Percentiles rank a stretch among this genome's conserved stretches.
These are phyloP conservation scores for Ridgeia piscesae DNA, from an alignment of 1,140 invertebrate genomes.

Conservation along the genomic window DNA sequence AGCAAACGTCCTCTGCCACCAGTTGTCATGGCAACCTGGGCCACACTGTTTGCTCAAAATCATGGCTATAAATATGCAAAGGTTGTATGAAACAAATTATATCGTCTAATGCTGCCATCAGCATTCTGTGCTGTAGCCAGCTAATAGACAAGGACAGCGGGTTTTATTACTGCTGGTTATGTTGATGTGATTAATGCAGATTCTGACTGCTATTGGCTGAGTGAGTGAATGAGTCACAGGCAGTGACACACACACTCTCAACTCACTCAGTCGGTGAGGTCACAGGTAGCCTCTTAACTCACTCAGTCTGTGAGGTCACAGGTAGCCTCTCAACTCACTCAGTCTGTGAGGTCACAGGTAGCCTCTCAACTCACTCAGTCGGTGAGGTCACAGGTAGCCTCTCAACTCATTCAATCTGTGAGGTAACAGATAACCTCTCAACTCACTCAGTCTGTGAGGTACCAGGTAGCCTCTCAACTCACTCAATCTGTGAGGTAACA, in stretches of 20 bases:
- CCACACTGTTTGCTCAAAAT: background rate
- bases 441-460: too few species aligned
- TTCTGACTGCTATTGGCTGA: background rate
- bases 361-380: too few species aligned
- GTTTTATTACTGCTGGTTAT: background rate
- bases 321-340: too few species aligned
- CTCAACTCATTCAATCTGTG: too few species aligned
- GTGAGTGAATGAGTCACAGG: background rate
- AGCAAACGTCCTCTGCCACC: background rate
- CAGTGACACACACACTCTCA: background rate
- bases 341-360: too few species aligned
- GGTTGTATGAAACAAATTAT: conserved; percentile 1
- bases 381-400: too few species aligned
- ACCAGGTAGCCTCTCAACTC: too few species aligned
- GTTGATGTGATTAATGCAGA: background rate
- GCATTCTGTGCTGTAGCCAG: background rate
- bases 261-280: background rate
- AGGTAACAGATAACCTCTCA: too few species aligned
- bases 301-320: too few species aligned
- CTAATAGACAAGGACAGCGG: background rate
- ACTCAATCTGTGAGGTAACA: too few species aligned
- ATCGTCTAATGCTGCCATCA: background rate
- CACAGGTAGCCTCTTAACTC: too few species aligned
- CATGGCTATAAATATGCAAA: background rate
- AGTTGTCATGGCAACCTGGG: background rate